Percentiles rank a stretch among this genome's conserved stretches.
These are phyloP conservation scores for Remorina albescens DNA, from an alignment of 2,797 vertebrate genomes.

Conservation along the genomic window DNA sequence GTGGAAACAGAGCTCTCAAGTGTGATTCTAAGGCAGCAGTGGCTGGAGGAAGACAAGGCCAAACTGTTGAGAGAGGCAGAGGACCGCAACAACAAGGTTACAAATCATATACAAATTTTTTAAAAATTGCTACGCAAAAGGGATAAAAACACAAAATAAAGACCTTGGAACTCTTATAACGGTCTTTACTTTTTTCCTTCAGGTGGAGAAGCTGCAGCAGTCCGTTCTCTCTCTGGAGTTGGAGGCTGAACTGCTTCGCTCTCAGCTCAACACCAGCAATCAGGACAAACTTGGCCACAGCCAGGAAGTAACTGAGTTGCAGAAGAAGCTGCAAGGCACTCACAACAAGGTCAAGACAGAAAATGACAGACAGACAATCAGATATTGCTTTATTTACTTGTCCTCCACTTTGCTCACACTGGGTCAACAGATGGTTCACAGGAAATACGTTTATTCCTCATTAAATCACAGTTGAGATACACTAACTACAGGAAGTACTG, in stretches of 20 bases:
- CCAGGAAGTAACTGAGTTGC: constrained; percentile 67
- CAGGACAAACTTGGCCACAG: constrained; percentile 69
- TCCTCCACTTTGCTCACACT: too few relatives aligned
- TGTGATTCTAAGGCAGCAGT: constrained; percentile 39
- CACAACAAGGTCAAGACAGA: constrained; percentile 70
- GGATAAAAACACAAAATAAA: too few relatives aligned
- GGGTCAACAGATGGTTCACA: too few relatives aligned
- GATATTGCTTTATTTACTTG: not conserved
- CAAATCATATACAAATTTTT: rapidly evolving
- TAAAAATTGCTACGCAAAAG: too few relatives aligned
- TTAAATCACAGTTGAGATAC: too few relatives aligned
- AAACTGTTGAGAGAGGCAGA: constrained; percentile 37
- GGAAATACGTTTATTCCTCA: too few relatives aligned
- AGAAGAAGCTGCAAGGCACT: constrained; percentile 70
- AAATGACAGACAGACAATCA: too few relatives aligned
- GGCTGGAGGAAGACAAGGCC: constrained; percentile 50
- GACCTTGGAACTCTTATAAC: not conserved
- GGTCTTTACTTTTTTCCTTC: not conserved
- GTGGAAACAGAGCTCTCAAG: constrained; percentile 66
- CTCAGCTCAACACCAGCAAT: constrained; percentile 65
- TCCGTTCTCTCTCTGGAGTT: constrained; percentile 52
- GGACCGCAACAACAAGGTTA: constrained; percentile 47
- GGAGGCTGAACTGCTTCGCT: constrained; percentile 74
- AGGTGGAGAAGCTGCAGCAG: constrained; percentile 79
- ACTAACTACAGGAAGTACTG: too few relatives aligned